Percentiles rank a stretch among this genome's conserved stretches.
Conservation (phyloP, 2,113 vertebrate species). For the Chionodraco myersi region DNA sequence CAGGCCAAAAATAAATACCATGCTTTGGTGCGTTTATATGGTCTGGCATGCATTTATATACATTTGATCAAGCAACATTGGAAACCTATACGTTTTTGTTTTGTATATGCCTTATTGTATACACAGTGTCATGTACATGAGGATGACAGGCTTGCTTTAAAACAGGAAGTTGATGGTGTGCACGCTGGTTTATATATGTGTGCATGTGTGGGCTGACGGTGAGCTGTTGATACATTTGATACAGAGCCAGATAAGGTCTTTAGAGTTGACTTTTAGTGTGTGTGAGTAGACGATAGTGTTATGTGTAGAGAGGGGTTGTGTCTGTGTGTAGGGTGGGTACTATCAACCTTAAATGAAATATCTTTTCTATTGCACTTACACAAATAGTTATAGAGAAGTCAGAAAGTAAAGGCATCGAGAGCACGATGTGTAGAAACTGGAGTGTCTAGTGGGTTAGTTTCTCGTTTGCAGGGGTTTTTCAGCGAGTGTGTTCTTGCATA, state of each 20-base stretch:
- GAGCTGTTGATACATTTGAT: neutral
- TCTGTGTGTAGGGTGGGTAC: neutral
- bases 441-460: neutral
- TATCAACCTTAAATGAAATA: neutral
- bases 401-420: slow-evolving; percentile 6
- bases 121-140: neutral
- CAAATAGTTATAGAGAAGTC: neutral
- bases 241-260: slow-evolving; percentile 12
- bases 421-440: neutral
- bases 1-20: neutral
- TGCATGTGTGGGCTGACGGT: neutral
- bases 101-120: neutral
- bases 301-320: neutral
- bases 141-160: neutral
- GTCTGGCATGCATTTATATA: neutral
- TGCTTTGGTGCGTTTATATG: neutral
- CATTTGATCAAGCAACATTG: neutral
- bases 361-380: neutral
- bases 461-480: slow-evolving; percentile 31
- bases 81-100: neutral
- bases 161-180: slow-evolving; percentile 47
- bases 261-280: slow-evolving; percentile 8
- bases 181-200: neutral
- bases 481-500: slow-evolving; percentile 19
- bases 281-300: slow-evolving; percentile 6